phyloP scores from a whole-genome alignment of 2,888 invertebrate genomes.

The Archips crataeganus region DNA sequence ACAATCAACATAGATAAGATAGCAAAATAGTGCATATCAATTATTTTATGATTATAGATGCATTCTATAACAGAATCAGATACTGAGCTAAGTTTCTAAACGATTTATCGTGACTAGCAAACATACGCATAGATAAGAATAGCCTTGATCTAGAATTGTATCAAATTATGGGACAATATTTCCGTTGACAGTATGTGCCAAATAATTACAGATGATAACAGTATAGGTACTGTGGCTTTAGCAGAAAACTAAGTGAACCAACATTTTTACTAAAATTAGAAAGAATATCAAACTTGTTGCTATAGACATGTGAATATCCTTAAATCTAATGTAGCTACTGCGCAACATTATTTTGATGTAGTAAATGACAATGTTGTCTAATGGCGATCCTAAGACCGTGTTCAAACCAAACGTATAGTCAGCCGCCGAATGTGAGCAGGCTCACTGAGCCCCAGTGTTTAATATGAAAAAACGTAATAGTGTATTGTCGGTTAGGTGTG shows the following conservation, averaged over 20 bases:
- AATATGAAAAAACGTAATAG: too few species aligned
- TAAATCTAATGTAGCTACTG: too few species aligned
- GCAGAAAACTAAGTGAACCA: too few species aligned
- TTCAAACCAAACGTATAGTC: too few species aligned
- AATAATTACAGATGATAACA: background rate
- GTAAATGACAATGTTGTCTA: too few species aligned
- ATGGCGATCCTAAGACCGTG: too few species aligned
- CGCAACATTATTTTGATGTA: too few species aligned
- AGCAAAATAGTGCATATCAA: conserved; percentile 12
- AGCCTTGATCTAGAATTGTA: conserved; percentile 35
- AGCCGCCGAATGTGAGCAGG: too few species aligned
- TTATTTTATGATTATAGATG: background rate
- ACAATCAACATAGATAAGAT: conserved; percentile 17
- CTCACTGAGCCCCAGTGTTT: too few species aligned
- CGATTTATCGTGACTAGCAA: conserved; percentile 14
- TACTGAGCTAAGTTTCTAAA: conserved; percentile 29
- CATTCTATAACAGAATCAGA: too few species aligned
- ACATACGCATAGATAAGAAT: conserved; percentile 26
- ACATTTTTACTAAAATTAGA: background rate
- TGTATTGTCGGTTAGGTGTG: too few species aligned
- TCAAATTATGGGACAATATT: conserved; percentile 21
- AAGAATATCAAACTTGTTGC: background rate
- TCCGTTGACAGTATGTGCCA: conserved; percentile 24
- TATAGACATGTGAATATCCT: background rate
- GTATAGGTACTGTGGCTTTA: too few species aligned